Evolutionary conservation across 2,113 vertebrate species (phyloP).

Genomic region (Rhegmatorhina hoffmannsi): DNA sequence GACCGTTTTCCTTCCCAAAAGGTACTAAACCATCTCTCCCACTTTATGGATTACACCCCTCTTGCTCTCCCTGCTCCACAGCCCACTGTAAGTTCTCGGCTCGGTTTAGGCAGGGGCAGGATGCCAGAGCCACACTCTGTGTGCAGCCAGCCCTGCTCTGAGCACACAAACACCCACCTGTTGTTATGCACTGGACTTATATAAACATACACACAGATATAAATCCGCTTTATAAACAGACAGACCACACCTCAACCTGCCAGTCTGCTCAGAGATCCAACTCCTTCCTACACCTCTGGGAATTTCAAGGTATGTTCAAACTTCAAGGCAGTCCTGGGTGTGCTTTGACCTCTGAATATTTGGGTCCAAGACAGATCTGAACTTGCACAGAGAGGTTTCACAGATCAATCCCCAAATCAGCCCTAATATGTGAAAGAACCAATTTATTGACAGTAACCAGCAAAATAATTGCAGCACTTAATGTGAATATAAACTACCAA

Average conservation of each 20-base stretch:
- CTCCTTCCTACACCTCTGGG: conserved; percentile 3
- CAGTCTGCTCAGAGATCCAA: neutral
- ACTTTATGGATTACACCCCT: neutral
- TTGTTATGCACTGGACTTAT: neutral
- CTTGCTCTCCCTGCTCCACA: neutral
- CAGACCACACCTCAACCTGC: neutral
- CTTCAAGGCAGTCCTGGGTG: neutral
- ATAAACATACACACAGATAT: neutral
- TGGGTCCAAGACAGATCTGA: neutral
- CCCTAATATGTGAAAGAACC: neutral
- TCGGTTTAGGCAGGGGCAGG: neutral
- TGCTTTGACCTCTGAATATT: conserved; percentile 29
- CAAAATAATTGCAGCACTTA: neutral
- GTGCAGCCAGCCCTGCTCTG: neutral
- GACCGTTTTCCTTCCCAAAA: neutral
- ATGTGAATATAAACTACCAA: neutral
- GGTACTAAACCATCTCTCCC: neutral
- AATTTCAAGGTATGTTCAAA: neutral
- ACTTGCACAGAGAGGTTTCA: neutral
- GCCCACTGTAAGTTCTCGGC: neutral
- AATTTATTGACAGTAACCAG: neutral
- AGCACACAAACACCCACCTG: neutral
- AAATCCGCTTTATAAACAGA: neutral
- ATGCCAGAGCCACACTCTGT: neutral
- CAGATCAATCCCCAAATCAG: neutral